Percentiles rank a stretch among this genome's conserved stretches.
Conservation (phyloP, 2,113 vertebrate genomes). For the Coryphaenoides rupestris region DNA sequence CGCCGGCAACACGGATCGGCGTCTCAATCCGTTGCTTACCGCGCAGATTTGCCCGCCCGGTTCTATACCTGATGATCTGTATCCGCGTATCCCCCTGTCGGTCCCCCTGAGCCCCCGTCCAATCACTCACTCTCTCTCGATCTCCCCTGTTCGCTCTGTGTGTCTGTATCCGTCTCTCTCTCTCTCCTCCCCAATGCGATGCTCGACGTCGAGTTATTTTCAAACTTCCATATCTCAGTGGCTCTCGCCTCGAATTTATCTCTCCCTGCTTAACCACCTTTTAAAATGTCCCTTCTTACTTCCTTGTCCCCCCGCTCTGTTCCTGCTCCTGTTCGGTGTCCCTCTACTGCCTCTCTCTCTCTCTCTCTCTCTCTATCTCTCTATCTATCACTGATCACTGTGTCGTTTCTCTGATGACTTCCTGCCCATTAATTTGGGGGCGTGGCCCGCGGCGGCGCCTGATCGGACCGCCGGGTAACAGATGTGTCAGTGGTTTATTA, state of each 20-base stretch:
- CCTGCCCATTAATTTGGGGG: slow-evolving; percentile 60
- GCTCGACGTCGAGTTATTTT: too few species aligned
- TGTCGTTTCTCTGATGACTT: slow-evolving; percentile 65
- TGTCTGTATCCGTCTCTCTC: slow-evolving; percentile 15
- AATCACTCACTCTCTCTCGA: slow-evolving; percentile 1
- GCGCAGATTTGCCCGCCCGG: too few species aligned
- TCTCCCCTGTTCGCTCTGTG: slow-evolving; percentile 20
- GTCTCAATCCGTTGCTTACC: too few species aligned
- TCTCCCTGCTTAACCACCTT: neutral
- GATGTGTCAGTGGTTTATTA: slow-evolving; percentile 66
- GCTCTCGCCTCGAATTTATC: slow-evolving; percentile 44
- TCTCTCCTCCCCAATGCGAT: too few species aligned
- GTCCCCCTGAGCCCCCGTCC: neutral
- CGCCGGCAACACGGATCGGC: too few species aligned
- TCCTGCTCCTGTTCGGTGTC: slow-evolving; percentile 57
- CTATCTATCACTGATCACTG: slow-evolving; percentile 40
- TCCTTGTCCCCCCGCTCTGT: slow-evolving; percentile 51
- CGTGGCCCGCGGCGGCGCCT: slow-evolving; percentile 44
- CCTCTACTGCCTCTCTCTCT: slow-evolving; percentile 48
- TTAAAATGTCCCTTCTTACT: neutral
- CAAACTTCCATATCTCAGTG: too few species aligned
- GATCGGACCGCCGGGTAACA: slow-evolving; percentile 64
- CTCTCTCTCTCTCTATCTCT: neutral
- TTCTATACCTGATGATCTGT: too few species aligned
- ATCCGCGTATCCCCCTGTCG: neutral